Conservation (phyloP, 2,113 vertebrate genomes). For the Acanthisitta chloris region DNA sequence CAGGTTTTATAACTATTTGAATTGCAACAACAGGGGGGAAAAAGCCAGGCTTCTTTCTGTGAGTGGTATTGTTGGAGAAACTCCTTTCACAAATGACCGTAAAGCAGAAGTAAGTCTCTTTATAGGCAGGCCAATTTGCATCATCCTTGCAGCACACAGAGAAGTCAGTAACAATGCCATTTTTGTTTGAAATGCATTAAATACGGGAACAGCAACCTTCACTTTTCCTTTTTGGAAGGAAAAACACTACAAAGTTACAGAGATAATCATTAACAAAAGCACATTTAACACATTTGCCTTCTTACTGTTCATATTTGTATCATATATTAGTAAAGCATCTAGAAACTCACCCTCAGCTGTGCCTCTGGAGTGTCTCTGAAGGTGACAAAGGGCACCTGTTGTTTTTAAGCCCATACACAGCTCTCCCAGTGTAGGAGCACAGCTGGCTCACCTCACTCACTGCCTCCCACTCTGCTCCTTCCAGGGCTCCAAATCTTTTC, state of each 20-base stretch:
- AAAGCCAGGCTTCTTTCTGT: rapidly evolving
- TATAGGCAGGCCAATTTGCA: neutral
- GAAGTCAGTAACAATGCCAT: neutral
- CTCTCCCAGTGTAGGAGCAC: neutral
- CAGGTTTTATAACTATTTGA: neutral
- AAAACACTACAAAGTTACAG: neutral
- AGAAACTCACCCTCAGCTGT: neutral
- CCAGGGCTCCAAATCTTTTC: neutral
- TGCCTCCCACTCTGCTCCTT: neutral
- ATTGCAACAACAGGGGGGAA: neutral
- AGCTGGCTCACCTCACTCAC: neutral
- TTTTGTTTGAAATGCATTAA: neutral
- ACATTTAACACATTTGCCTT: neutral
- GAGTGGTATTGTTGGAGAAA: neutral
- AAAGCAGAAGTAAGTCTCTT: neutral
- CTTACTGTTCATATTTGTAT: neutral
- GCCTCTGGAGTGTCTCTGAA: neutral
- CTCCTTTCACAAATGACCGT: neutral
- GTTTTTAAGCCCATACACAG: neutral
- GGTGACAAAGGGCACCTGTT: neutral
- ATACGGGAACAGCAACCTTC: neutral
- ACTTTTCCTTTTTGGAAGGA: neutral
- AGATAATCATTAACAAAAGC: neutral
- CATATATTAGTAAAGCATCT: neutral
- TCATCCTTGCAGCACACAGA: neutral